phyloP scores from a whole-genome alignment of 2,888 invertebrate species.

The Taenaris catops region DNA sequence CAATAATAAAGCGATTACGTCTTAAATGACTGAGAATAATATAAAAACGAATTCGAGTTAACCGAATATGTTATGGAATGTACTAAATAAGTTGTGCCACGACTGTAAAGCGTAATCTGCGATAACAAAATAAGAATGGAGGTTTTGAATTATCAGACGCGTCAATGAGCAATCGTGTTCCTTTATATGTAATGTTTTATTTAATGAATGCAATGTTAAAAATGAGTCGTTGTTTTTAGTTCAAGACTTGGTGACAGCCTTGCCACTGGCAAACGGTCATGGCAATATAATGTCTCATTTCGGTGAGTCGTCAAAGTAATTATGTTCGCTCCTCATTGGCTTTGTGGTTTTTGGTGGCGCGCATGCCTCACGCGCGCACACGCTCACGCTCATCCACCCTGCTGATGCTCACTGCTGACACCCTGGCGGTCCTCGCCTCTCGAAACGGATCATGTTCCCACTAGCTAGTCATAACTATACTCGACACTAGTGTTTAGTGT shows the following conservation, averaged over 20 bases:
- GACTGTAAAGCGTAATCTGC: slow-evolving; percentile 14
- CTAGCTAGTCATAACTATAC: slow-evolving; percentile 8
- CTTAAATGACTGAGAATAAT: slow-evolving; percentile 31
- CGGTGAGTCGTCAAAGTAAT: slow-evolving; percentile 75
- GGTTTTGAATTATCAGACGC: slow-evolving; percentile 23
- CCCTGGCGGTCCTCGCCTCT: slow-evolving; percentile 3
- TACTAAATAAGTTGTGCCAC: slow-evolving; percentile 15
- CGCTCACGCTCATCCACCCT: slow-evolving; percentile 40
- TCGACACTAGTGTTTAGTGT: too few relatives aligned
- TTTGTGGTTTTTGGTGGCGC: slow-evolving; percentile 72
- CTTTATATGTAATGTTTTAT: slow-evolving; percentile 32
- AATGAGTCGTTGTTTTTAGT: slow-evolving; percentile 77
- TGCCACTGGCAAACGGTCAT: slow-evolving; percentile 79
- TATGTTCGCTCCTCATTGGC: slow-evolving; percentile 64
- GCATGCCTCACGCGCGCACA: slow-evolving; percentile 61
- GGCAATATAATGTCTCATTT: slow-evolving; percentile 77
- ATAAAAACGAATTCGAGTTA: slow-evolving; percentile 21
- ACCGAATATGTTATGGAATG: slow-evolving; percentile 15
- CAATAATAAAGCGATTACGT: slow-evolving; percentile 44
- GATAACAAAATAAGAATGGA: slow-evolving; percentile 17
- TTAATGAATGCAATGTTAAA: slow-evolving; percentile 70
- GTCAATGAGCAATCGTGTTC: slow-evolving; percentile 23
- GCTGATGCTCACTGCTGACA: slow-evolving; percentile 24
- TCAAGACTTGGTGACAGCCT: slow-evolving; percentile 80
- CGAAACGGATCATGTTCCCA: slow-evolving; percentile 1